Evolutionary conservation across 2,797 vertebrate genomes (phyloP), one percentile per base, ranked within the genome.

Genomic region (Fratercula arctica): DNA sequence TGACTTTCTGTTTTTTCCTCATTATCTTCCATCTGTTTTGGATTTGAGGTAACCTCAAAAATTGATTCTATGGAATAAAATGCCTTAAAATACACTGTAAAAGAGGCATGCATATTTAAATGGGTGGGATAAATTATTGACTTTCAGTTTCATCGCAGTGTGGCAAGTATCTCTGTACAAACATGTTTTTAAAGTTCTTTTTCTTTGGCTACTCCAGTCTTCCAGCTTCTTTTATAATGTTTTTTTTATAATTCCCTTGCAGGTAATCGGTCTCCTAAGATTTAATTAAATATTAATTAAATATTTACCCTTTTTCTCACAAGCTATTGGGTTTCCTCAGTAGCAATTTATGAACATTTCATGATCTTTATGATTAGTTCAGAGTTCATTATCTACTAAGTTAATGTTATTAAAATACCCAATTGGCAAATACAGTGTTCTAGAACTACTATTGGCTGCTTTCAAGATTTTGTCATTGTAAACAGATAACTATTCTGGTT

Each of bases 1-100:
- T 72, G 78, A 90, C 54, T 92, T 96, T 66, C 60, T 92, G 13
- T 19, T 95, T 95, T 93, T 92, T 76, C 68, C 81, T 94, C 70
- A 85, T 95, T 97, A 91, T 87, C 46, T 95, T 96, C 90, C 81
- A 90, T 97, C 94, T 95, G 91, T 66, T 97, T 91, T 92, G 75
- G 50, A 59, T 96, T 92, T 93, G 72, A 46, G 86, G 24, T 91
- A 91, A 72, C 66, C 39, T 93, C 41, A 91, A 69, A 72, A 93
- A 85, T 78, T 75, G 37, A 77, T 90, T 92, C 63, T 82, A 10
- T 92, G 81, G 54, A 91, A 74, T 84, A 80, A 87, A 93, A 77
- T 77, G 53, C 70, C 59, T 93, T 89, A 83, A 89, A 96, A 85
- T 81, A 78, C 57, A 48, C 50, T 48, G 61, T 72, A 11, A 54